phyloP scores from a whole-genome alignment of 2,797 vertebrate species.

The Hypotaenidia philippensis region DNA sequence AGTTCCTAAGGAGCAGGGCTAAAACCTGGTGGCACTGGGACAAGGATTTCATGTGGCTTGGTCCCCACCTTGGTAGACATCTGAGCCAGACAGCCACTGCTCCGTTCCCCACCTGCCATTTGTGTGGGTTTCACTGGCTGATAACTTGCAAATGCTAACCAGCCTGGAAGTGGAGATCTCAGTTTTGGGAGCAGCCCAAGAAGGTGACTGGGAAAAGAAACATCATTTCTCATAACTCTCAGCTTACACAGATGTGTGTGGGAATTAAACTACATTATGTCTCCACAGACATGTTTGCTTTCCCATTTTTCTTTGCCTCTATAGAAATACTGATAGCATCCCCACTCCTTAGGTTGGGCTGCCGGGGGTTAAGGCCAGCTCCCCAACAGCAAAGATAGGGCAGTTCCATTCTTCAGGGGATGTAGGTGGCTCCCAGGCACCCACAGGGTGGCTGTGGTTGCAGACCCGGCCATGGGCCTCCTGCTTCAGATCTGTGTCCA shows the following conservation, averaged over 20 bases:
- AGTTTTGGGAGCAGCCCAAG: background rate
- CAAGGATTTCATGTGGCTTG: accelerated
- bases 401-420: background rate
- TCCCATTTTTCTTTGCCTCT: background rate
- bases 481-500: accelerated
- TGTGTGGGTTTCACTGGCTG: background rate
- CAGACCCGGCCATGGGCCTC: accelerated
- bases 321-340: background rate
- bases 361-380: background rate
- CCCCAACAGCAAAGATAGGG: background rate
- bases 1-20: background rate
- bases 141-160: background rate
- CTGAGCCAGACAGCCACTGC: background rate
- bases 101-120: background rate
- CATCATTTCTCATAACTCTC: background rate
- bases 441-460: background rate
- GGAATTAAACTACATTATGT: accelerated
- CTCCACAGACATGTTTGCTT: accelerated
- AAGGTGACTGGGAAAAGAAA: background rate
- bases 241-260: background rate
- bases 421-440: accelerated
- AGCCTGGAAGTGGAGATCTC: background rate
- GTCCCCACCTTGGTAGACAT: background rate
- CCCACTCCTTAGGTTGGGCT: accelerated
- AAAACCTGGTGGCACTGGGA: background rate